phyloP scores from a whole-genome alignment of 2,113 vertebrate species.

The Oxygymnocypris stewartii region DNA sequence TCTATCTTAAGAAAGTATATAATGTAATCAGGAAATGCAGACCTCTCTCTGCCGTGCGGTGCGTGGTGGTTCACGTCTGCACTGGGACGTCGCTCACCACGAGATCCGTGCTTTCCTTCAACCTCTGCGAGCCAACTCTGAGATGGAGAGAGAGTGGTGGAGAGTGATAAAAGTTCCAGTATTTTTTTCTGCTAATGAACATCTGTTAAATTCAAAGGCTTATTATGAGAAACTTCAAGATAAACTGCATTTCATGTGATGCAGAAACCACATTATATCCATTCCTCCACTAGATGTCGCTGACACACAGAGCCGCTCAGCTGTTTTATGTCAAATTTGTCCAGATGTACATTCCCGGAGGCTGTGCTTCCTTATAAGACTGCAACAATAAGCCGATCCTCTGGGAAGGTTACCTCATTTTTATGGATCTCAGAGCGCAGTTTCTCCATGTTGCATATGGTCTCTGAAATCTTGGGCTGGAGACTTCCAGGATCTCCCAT shows the following conservation, averaged over 20 bases:
- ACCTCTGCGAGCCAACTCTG: conserved; percentile 92
- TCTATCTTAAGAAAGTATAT: conserved; percentile 5
- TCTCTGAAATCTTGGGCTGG: conserved; percentile 95
- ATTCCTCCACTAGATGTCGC: conserved; percentile 51
- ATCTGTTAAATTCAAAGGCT: background rate
- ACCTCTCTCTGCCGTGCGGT: conserved; percentile 97
- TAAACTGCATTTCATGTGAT: background rate
- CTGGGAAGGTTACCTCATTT: conserved; percentile 83
- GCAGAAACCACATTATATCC: background rate
- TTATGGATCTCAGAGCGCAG: conserved; percentile 96
- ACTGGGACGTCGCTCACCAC: conserved; percentile 89
- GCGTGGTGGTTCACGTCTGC: conserved; percentile 96
- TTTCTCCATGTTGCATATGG: conserved; percentile 93
- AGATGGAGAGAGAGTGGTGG: background rate
- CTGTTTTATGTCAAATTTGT: conserved; percentile 15
- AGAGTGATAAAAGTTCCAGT: background rate
- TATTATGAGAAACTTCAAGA: too few species aligned
- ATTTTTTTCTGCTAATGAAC: background rate
- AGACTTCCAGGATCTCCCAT: conserved; percentile 96
- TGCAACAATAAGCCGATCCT: conserved; percentile 35
- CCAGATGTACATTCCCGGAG: conserved; percentile 44
- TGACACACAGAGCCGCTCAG: conserved; percentile 31
- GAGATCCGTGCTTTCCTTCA: conserved; percentile 90
- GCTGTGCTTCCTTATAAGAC: conserved; percentile 51
- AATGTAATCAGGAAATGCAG: conserved; percentile 30